A percentile compares a stretch with the other conserved stretches of the same genome.
Evolutionary conservation across 2,113 vertebrate genomes (phyloP).

Genomic region (Rhynchopsitta pachyrhyncha): DNA sequence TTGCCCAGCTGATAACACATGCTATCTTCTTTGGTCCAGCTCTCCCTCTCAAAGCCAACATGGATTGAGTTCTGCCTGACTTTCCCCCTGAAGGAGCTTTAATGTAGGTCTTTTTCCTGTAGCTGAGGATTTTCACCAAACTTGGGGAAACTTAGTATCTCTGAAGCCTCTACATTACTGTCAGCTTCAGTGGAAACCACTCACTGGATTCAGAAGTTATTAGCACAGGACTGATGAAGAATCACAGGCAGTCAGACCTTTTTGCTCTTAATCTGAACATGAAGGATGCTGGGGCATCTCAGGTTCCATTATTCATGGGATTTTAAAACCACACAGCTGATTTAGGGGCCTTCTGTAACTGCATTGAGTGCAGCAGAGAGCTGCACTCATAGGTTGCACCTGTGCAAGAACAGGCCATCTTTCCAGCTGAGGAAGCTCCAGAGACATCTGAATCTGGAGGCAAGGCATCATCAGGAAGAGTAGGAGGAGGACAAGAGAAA

Average conservation of each 20-base stretch:
- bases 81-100: background rate
- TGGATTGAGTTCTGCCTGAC: background rate
- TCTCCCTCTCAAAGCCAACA: background rate
- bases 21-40: background rate
- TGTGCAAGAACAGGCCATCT: background rate
- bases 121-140: background rate
- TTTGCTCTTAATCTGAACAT: background rate
- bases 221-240: background rate
- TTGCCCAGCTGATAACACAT: background rate
- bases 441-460: background rate
- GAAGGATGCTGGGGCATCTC: background rate
- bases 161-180: background rate
- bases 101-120: background rate
- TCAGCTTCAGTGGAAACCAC: background rate
- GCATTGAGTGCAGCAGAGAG: background rate
- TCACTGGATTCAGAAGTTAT: background rate
- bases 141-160: background rate
- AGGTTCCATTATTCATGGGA: background rate
- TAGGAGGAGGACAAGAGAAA: background rate
- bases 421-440: background rate
- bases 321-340: background rate
- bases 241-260: background rate
- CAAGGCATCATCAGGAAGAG: rapidly evolving
- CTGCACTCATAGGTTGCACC: background rate
- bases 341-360: background rate